Evolutionary conservation across 2,113 vertebrate genomes (phyloP).

Genomic region (Anolis carolinensis): DNA sequence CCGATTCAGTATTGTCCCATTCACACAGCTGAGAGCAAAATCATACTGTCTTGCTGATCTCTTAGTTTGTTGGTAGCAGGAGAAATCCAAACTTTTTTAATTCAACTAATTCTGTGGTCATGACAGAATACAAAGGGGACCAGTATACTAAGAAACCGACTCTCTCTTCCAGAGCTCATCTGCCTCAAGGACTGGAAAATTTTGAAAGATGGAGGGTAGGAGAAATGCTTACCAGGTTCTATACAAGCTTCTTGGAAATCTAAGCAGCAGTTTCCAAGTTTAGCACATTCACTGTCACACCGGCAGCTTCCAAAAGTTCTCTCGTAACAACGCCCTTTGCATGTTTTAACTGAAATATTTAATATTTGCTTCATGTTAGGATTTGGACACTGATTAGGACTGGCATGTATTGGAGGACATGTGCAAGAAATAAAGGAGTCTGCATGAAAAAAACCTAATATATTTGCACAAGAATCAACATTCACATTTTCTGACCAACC

Average conservation of each 20-base stretch:
- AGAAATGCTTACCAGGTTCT: constrained; percentile 73
- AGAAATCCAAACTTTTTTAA: not conserved
- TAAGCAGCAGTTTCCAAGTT: constrained; percentile 82
- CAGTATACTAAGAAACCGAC: not conserved
- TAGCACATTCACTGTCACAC: constrained; percentile 78
- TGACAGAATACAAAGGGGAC: not conserved
- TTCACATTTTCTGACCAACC: too few species aligned
- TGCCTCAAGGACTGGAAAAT: not conserved
- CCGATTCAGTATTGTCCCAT: not conserved
- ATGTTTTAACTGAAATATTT: constrained; percentile 80
- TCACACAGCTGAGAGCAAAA: not conserved
- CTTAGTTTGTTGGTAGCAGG: not conserved
- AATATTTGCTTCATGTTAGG: constrained; percentile 41
- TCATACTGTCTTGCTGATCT: too few species aligned
- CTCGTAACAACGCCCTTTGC: constrained; percentile 83
- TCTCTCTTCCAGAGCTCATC: not conserved
- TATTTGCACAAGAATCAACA: not conserved
- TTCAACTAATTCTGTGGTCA: not conserved
- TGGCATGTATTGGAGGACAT: not conserved
- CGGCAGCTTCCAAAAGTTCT: constrained; percentile 83
- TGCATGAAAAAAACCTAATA: not conserved
- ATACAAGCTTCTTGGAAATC: constrained; percentile 80
- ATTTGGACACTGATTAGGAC: not conserved
- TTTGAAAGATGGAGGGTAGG: not conserved
- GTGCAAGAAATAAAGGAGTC: not conserved